phyloP scores from a whole-genome alignment of 2,888 invertebrate genomes.

The Cheilosia soror region DNA sequence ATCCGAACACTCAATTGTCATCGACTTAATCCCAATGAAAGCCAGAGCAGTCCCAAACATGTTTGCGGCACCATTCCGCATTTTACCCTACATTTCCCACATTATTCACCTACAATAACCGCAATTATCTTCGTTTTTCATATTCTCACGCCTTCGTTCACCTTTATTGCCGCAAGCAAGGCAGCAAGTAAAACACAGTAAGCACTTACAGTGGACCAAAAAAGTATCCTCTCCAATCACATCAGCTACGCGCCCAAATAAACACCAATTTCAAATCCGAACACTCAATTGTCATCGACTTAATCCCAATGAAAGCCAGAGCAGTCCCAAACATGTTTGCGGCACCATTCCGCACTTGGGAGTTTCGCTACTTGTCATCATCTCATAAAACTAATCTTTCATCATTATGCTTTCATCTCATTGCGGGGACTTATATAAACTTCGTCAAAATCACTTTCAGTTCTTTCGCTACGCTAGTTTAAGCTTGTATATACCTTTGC shows the following conservation, averaged over 20 bases:
- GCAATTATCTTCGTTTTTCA: constrained; percentile 46
- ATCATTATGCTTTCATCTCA: constrained; percentile 12
- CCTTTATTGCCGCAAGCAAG: background rate
- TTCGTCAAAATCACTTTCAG: constrained; percentile 43
- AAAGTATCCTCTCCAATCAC: constrained; percentile 23
- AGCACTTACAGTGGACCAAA: background rate
- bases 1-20: constrained; percentile 24
- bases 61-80: background rate
- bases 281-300: constrained; percentile 19
- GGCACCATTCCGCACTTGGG: constrained; percentile 5
- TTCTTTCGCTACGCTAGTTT: constrained; percentile 39
- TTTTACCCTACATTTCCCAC: too few species aligned
- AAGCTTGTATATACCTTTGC: constrained; percentile 3
- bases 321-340: constrained; percentile 1
- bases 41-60: constrained; percentile 1
- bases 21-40: constrained; percentile 10
- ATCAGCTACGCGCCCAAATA: constrained; percentile 47
- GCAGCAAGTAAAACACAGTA: background rate
- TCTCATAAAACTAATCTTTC: constrained; percentile 23
- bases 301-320: constrained; percentile 10
- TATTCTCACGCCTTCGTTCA: constrained; percentile 45
- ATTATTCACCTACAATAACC: constrained; percentile 52
- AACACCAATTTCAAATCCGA: constrained; percentile 21
- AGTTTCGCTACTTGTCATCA: constrained; percentile 8
- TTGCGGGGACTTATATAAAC: constrained; percentile 46